Evolutionary conservation across 2,113 vertebrate genomes (phyloP), one percentile per base, ranked within the genome.

Genomic region (Tenebrosternarchus preto): DNA sequence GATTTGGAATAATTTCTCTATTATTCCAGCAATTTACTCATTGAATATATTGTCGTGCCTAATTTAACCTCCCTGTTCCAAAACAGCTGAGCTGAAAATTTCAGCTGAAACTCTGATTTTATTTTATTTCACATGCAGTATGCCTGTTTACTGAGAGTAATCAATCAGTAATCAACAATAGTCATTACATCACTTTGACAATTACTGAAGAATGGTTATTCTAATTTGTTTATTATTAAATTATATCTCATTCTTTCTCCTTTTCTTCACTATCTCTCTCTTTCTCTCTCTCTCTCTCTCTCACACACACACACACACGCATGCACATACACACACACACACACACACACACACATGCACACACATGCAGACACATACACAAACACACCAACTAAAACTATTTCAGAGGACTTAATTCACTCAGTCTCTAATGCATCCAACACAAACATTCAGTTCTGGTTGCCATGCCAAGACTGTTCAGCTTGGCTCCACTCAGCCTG

Each of bases 1-100:
- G 75, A 69, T 78, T 81, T 70, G 66, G 53, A 70, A 78, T 78
- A 81, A 84, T 84, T 84, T 25, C 56, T 67, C 69, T 78, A 70
- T 81, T 73, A 81, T 74, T 78, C 43, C 67, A 81, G 63, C 63
- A 64, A 50, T 84, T 84, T 78, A 64, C 56, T 78, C 60, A 71
- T 71, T 78, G 76, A 78, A 78, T 81, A 31, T 15, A 84, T 82
- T 74, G 53, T 17, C 56, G 25, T 64, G 67, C 36, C 61, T 81
- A 78, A 82, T 84, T 84, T 46, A 71, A 64, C 69, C 75, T 46
- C 25, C 61, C 12, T 80, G 36, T 63, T 36, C 53, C 22, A 55
- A 73, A 77, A 64, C 59, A 53, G 64, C 71, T 81, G 61, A 33
- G 31, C 43, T 50, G 43, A n/a, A n/a, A n/a, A n/a, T n/a, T 61